Evolutionary conservation across 2,888 invertebrate genomes (phyloP).

Genomic region (Mimas tiliae): DNA sequence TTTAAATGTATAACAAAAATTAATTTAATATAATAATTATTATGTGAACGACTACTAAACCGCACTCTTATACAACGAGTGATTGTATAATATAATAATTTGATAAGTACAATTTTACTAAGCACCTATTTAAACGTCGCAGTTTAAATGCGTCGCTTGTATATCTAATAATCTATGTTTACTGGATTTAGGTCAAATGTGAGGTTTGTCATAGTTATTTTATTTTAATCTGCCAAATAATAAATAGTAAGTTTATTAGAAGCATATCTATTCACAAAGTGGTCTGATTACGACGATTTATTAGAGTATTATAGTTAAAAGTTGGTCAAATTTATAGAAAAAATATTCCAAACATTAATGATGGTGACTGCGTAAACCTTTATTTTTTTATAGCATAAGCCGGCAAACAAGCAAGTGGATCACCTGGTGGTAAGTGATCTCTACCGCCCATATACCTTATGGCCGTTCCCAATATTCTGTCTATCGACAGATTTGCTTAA

Average conservation of each 20-base stretch:
- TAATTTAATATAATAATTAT: not conserved
- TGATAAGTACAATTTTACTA: not conserved
- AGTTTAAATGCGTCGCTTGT: not conserved
- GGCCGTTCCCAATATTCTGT: no score
- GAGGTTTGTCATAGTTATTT: not conserved
- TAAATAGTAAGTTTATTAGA: not conserved
- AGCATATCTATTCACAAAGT: no score
- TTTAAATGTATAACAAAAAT: slow-evolving; percentile 34
- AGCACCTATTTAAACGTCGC: not conserved
- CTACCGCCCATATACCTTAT: no score
- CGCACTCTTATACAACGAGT: not conserved
- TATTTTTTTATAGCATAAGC: no score
- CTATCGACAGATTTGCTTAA: no score
- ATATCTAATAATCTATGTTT: not conserved
- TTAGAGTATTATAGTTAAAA: no score
- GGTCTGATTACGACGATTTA: no score
- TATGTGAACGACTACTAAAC: slow-evolving; percentile 10
- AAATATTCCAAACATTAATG: no score
- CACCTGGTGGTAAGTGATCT: no score
- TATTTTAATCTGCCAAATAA: not conserved
- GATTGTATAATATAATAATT: slow-evolving; percentile 1
- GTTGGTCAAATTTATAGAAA: no score
- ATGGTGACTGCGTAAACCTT: no score
- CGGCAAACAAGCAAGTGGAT: no score
- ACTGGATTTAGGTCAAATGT: slow-evolving; percentile 11